Evolutionary conservation across 2,888 invertebrate genomes (phyloP).

Genomic region (Metellina segmentata): DNA sequence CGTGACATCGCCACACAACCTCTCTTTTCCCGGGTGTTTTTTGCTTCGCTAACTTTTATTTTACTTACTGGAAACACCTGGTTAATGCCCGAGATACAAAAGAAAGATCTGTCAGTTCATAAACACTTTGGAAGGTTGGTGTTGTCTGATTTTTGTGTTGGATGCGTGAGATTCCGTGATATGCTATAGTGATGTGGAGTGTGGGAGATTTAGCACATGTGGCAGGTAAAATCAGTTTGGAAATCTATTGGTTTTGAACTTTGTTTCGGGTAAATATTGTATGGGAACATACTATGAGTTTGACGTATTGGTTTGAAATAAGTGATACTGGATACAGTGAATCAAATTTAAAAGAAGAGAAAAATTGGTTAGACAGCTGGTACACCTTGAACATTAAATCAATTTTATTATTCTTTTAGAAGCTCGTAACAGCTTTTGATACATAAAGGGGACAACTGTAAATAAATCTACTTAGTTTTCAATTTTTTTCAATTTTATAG

Average conservation of each 20-base stretch:
- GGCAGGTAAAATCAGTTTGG: not conserved
- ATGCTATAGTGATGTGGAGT: not conserved
- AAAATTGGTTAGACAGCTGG: too few relatives aligned
- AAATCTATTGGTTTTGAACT: not conserved
- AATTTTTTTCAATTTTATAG: too few relatives aligned
- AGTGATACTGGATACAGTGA: too few relatives aligned
- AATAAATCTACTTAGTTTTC: too few relatives aligned
- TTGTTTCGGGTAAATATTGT: not conserved
- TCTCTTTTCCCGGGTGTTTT: slow-evolving; percentile 19
- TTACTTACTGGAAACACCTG: slow-evolving; percentile 57
- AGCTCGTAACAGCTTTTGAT: too few relatives aligned
- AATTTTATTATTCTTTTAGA: too few relatives aligned
- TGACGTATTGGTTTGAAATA: too few relatives aligned
- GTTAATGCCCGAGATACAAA: slow-evolving; percentile 38
- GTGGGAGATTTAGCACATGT: slow-evolving; percentile 12
- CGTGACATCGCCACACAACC: slow-evolving; percentile 42
- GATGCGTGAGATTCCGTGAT: slow-evolving; percentile 14
- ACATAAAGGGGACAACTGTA: too few relatives aligned
- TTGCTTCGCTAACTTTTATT: slow-evolving; percentile 28
- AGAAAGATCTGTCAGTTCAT: slow-evolving; percentile 53
- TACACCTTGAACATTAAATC: too few relatives aligned
- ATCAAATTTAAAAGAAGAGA: too few relatives aligned
- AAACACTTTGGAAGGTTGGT: slow-evolving; percentile 51
- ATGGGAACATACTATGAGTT: too few relatives aligned
- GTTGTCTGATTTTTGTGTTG: slow-evolving; percentile 17